Evolutionary conservation across 2,113 vertebrate genomes (phyloP).

Genomic region (Plestiodon gilberti): DNA sequence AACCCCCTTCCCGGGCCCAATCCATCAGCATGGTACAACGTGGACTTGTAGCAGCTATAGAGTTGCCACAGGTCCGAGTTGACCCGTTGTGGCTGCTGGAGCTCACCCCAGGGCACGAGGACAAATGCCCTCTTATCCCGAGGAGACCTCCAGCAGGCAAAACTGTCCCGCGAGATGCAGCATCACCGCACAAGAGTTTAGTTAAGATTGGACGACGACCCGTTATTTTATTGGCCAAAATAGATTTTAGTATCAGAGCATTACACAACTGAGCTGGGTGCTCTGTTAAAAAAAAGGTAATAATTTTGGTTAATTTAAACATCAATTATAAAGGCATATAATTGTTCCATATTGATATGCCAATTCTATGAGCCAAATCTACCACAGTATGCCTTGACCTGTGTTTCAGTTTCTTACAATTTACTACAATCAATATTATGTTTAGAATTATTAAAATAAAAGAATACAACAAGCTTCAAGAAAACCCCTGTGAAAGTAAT

Average conservation of each 20-base stretch:
- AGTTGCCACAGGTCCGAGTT: too few relatives aligned
- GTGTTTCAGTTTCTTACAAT: background rate
- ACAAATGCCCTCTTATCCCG: too few relatives aligned
- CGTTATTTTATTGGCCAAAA: background rate
- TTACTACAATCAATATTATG: background rate
- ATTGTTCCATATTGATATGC: background rate
- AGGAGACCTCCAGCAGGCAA: too few relatives aligned
- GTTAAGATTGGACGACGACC: too few relatives aligned
- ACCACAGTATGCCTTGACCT: background rate
- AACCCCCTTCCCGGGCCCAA: too few relatives aligned
- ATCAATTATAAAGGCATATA: background rate
- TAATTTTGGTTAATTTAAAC: background rate
- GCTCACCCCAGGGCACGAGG: too few relatives aligned
- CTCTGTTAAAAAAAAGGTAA: background rate
- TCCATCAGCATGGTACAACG: too few relatives aligned
- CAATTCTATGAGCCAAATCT: background rate
- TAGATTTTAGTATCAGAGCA: background rate
- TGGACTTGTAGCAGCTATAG: too few relatives aligned
- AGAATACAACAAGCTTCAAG: background rate
- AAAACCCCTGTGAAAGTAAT: background rate
- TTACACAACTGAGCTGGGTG: background rate
- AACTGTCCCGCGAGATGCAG: too few relatives aligned
- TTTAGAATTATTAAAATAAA: background rate
- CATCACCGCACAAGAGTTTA: too few relatives aligned
- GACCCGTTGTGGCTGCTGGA: too few relatives aligned